phyloP scores from a whole-genome alignment of 2,888 invertebrate species.

The Cephus sareptanus region DNA sequence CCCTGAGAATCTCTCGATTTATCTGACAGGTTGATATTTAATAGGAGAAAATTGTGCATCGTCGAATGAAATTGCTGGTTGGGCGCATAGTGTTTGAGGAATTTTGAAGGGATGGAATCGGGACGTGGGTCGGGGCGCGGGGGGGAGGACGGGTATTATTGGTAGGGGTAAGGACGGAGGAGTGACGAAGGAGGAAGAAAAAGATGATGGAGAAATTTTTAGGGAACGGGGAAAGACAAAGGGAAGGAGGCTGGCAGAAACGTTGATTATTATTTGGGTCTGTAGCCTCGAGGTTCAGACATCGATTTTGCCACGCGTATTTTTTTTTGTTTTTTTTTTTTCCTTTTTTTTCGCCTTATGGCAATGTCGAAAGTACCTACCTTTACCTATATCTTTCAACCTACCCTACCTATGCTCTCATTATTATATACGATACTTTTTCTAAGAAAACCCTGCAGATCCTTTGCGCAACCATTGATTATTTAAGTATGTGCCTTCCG shows the following conservation, averaged over 20 bases:
- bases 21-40: too few relatives aligned
- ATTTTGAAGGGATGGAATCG: too few relatives aligned
- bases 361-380: neutral
- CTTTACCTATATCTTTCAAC: constrained; percentile 11
- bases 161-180: too few relatives aligned
- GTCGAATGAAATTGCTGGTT: too few relatives aligned
- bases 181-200: neutral
- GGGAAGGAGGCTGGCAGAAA: neutral
- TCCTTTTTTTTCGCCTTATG: neutral
- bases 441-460: too few relatives aligned
- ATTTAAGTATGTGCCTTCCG: too few relatives aligned
- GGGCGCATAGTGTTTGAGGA: too few relatives aligned
- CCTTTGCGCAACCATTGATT: too few relatives aligned
- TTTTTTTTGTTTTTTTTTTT: neutral
- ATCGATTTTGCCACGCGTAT: constrained; percentile 8
- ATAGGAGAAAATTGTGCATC: too few relatives aligned
- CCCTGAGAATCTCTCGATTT: too few relatives aligned
- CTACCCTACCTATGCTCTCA: constrained; percentile 5
- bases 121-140: too few relatives aligned
- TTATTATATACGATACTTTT: constrained; percentile 2
- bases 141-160: too few relatives aligned
- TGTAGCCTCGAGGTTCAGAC: constrained; percentile 22
- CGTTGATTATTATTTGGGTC: constrained; percentile 7
- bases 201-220: neutral
- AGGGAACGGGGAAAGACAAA: neutral